Evolutionary conservation across 2,797 vertebrate species (phyloP), one percentile per base, ranked within the genome.

Genomic region (Mus caroli): DNA sequence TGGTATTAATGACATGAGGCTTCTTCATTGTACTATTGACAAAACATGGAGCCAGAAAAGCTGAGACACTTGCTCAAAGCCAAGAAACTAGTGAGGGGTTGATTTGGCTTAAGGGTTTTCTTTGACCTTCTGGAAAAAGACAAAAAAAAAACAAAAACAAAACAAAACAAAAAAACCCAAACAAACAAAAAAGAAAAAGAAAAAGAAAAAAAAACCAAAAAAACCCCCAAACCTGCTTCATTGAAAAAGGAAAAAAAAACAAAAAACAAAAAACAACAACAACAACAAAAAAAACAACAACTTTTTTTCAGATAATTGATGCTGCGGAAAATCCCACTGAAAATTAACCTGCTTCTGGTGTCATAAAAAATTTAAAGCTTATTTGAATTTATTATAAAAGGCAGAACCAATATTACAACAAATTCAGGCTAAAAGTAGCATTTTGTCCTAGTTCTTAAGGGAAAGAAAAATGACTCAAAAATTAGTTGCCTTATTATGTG

Each of bases 401-500:
- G 84, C 1, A 15, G 37, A 93, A 80, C 73, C 1, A 90, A 96
- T 92, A 75, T 86, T 71, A 90, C 26, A 64, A 93, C 71, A 92
- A 93, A 88, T 90, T 93, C 92, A 93, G 71, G 73, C 64, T 93
- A 58, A 92, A 91, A 94, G 82, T 85, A 67, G 31, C 93, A 67
- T 52, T 92, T n/a, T 93, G n/a, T 58, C 71, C 62, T 80, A 91
- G 64, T 82, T 96, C 85, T 95, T 86, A 84, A 64, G 73, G 46
- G 58, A 62, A 94, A 94, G 60, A 52, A 95, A 54, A 82, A 92
- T 62, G 34, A 88, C 26, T 93, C 58, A 86, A 93, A 85, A 52
- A 83, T 92, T 82, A 75, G 62, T 64, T 97, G 56, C 52, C 95
- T 89, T 75, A 69, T 88, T 40, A n/a, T 64, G n/a, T 91, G 43